Conservation (phyloP, 1,140 invertebrate genomes). For the Aphelenchoides fujianensis region DNA sequence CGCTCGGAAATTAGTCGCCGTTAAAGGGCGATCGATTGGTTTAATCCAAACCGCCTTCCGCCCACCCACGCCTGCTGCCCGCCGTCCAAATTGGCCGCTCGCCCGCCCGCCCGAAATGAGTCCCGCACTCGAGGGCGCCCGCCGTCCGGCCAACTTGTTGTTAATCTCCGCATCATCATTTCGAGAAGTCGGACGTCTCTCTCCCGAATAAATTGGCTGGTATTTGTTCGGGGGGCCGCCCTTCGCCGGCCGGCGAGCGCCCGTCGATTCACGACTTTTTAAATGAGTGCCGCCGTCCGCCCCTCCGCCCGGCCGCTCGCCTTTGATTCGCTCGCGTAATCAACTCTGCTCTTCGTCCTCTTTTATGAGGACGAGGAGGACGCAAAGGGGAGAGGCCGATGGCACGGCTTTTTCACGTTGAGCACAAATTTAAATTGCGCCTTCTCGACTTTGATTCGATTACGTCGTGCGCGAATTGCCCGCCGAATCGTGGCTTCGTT, state of each 20-base stretch:
- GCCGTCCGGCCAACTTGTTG: neutral
- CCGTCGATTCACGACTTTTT: neutral
- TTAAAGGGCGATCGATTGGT: too few relatives aligned
- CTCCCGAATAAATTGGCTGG: constrained; percentile 3
- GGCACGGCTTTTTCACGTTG: neutral
- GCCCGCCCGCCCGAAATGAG: constrained; percentile 1
- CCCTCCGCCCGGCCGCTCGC: too few relatives aligned
- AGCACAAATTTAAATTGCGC: neutral
- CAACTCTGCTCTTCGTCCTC: neutral
- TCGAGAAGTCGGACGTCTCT: neutral
- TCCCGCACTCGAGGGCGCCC: neutral
- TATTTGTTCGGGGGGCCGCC: neutral
- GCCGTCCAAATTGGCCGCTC: neutral
- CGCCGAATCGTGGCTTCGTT: neutral
- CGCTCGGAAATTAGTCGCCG: too few relatives aligned
- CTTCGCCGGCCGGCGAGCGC: neutral
- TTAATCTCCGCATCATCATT: constrained; percentile 20
- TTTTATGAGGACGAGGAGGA: neutral
- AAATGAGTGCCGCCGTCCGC: too few relatives aligned
- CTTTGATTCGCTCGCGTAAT: too few relatives aligned
- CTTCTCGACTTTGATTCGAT: neutral
- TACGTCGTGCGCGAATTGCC: neutral
- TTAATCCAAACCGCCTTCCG: too few relatives aligned
- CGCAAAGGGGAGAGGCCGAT: neutral
- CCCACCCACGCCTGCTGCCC: neutral